A percentile compares a stretch with the other conserved stretches of the same genome.
Conservation (phyloP, 2,113 vertebrate species). For the Actenoides hombroni region DNA sequence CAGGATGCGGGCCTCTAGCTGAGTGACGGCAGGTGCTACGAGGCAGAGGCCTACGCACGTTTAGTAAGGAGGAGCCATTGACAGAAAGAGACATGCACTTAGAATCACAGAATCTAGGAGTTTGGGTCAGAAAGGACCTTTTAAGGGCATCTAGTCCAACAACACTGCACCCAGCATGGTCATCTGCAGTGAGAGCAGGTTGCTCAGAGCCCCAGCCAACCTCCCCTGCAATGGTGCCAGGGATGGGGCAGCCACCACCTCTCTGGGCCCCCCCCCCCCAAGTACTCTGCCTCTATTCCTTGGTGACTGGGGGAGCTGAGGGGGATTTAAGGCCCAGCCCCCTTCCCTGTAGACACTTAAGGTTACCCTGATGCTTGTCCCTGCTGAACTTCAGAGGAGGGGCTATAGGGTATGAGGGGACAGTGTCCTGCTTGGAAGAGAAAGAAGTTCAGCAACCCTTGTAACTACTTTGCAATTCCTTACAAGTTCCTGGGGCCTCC, state of each 20-base stretch:
- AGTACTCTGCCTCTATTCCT: too few species aligned
- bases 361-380: too few species aligned
- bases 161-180: not conserved
- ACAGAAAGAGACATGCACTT: accelerated
- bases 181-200: not conserved
- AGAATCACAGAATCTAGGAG: not conserved
- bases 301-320: too few species aligned
- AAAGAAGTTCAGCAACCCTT: too few species aligned
- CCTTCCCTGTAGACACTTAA: too few species aligned
- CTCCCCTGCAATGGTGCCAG: not conserved
- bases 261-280: too few species aligned
- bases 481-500: too few species aligned
- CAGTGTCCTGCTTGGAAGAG: too few species aligned
- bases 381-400: too few species aligned
- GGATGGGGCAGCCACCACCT: not conserved
- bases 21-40: accelerated
- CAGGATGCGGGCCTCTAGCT: not conserved
- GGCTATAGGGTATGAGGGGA: too few species aligned
- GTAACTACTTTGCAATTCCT: too few species aligned
- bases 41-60: not conserved
- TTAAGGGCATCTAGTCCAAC: not conserved
- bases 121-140: not conserved
- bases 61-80: not conserved
- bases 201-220: not conserved
- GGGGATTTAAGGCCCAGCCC: too few species aligned